These are phyloP conservation scores for Melanotaenia pygmaea DNA, from an alignment of 2,797 vertebrate species.

Conservation along the genomic window DNA sequence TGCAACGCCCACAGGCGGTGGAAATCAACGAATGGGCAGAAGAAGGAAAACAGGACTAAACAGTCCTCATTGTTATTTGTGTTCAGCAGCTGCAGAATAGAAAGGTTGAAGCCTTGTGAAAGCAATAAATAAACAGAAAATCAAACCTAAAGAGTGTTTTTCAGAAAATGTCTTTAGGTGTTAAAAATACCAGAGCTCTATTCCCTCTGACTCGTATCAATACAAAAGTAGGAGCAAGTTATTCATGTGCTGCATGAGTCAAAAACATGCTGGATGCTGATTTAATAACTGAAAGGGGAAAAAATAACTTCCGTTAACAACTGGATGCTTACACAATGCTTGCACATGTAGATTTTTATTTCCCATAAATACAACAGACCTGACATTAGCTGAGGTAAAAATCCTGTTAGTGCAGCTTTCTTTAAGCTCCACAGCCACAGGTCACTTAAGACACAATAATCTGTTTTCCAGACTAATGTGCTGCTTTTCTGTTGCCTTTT, in stretches of 20 bases:
- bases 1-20: constrained; percentile 23
- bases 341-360: not conserved
- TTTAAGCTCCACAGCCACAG: constrained; percentile 11
- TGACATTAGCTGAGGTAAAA: not conserved
- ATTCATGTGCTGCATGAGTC: constrained; percentile 4
- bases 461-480: constrained; percentile 22
- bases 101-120: not conserved
- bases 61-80: constrained; percentile 41
- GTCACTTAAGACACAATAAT: constrained; percentile 34
- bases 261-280: not conserved
- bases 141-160: constrained; percentile 9
- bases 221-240: constrained; percentile 3
- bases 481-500: constrained; percentile 12
- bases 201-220: not conserved
- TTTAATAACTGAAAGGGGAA: not conserved
- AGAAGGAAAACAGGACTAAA: constrained; percentile 23
- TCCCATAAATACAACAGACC: not conserved
- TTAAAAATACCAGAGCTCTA: constrained; percentile 23
- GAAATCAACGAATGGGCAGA: constrained; percentile 20
- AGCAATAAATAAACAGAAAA: constrained; percentile 22
- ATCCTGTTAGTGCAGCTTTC: constrained; percentile 13
- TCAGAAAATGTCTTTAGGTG: constrained; percentile 42
- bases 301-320: no score
- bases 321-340: not conserved
- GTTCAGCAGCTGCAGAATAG: constrained; percentile 33